Percentiles rank a stretch among this genome's conserved stretches.
These are phyloP conservation scores for Oplegnathus fasciatus DNA, from an alignment of 2,113 vertebrate species.

Conservation along the genomic window DNA sequence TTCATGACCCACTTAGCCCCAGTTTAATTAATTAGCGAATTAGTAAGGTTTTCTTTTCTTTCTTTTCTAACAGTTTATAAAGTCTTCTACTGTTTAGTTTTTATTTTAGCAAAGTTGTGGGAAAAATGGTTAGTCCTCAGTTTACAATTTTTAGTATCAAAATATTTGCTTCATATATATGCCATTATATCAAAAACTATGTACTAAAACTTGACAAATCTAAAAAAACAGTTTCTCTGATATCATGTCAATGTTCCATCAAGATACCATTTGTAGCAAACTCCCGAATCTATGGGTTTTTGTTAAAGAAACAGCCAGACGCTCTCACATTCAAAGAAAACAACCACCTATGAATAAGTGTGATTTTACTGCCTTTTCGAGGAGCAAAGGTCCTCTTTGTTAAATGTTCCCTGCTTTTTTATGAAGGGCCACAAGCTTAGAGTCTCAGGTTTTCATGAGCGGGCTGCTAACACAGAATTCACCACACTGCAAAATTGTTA, in stretches of 20 bases:
- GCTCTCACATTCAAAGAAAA: slow-evolving; percentile 18
- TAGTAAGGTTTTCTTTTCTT: not conserved
- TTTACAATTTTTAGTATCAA: not conserved
- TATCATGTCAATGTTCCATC: not conserved
- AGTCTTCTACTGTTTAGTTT: too few relatives aligned
- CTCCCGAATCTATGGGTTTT: not conserved
- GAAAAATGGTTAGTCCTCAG: not conserved
- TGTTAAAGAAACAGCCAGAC: slow-evolving; percentile 9
- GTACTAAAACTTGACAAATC: not conserved
- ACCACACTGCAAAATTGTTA: slow-evolving; percentile 37
- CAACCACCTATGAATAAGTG: slow-evolving; percentile 26
- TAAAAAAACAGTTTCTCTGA: not conserved
- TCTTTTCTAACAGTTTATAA: not conserved
- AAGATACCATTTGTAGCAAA: not conserved
- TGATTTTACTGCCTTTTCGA: slow-evolving; percentile 35
- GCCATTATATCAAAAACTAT: not conserved
- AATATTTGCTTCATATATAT: not conserved
- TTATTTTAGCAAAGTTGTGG: too few relatives aligned
- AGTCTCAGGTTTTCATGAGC: slow-evolving; percentile 47
- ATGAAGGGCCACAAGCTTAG: not conserved
- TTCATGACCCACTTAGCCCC: not conserved
- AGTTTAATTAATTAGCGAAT: not conserved
- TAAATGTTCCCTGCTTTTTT: not conserved
- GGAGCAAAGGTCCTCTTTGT: slow-evolving; percentile 61
- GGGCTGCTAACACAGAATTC: slow-evolving; percentile 40